Evolutionary conservation across 2,113 vertebrate genomes (phyloP), one percentile per base, ranked within the genome.

Genomic region (Egretta garzetta): DNA sequence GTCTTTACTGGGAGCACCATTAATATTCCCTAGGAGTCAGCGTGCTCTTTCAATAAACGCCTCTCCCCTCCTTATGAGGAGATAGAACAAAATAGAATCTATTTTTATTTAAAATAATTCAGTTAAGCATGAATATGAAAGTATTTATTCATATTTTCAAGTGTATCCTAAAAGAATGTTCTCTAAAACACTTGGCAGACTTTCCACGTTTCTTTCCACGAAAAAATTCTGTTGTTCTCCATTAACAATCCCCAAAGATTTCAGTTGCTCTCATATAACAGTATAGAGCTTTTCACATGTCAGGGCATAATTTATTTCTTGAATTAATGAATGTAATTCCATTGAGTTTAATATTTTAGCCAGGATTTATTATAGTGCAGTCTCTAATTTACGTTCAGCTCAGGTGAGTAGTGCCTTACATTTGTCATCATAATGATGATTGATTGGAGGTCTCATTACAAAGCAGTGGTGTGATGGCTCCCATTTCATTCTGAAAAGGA

Each of bases 271-370:
- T 93, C 74, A 33, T 8, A 4, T 43, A 95, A 67, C 55, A 77
- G 41, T 11, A 43, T 4, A 59, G 49, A 90, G 33, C 13, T 83
- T 86, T 97, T 92, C 82, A 84, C 12, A 16, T 88, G 68, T 86
- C 85, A 88, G 47, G 47, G 56, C 9, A 80, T 71, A 77, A 93
- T 83, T 92, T 93, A 86, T 91, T 86, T 86, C 86, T 93, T 82
- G 21, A 92, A 95, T 94, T 89, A 92, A 88, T 84, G 86, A 79
- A 81, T 68, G 60, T 45, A 90, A 84, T 92, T 95, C 33, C 49
- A 75, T 72, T 84, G 86, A 88, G 45, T 81, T 81, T 94, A 79
- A 93, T 95, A 93, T 96, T 97, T 95, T 86, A 89, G 5, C 60
- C 53, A 86, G 72, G 43, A 87, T 96, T 96, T 94, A 89, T 97